These are phyloP conservation scores for Alloplasta piceator DNA, from an alignment of 2,888 invertebrate species.

Conservation along the genomic window DNA sequence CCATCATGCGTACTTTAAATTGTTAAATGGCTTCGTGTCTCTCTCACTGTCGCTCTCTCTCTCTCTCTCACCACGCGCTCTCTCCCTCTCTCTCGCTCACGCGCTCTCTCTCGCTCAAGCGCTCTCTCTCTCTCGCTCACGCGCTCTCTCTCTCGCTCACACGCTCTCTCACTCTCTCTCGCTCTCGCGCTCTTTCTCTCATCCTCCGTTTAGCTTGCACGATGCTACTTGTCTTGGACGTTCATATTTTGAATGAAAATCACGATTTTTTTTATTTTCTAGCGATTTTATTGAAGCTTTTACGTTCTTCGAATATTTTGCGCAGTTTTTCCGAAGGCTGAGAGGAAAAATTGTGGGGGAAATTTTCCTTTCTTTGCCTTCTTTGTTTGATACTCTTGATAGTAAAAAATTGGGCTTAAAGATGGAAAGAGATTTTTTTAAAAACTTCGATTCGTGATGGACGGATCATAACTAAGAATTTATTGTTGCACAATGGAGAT, in stretches of 20 bases:
- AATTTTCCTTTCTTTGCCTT: conserved; percentile 17
- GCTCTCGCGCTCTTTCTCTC: too few relatives aligned
- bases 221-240: too few relatives aligned
- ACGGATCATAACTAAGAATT: neutral
- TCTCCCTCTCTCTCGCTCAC: too few relatives aligned
- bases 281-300: neutral
- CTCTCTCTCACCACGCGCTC: conserved; percentile 23
- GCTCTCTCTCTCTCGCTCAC: too few relatives aligned
- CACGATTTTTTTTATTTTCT: neutral
- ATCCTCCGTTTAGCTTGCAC: too few relatives aligned
- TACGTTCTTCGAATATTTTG: neutral
- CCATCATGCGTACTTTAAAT: conserved; percentile 80
- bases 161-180: neutral
- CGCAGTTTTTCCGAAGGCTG: neutral
- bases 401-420: neutral
- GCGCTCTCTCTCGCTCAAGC: neutral
- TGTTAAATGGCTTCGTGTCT: conserved; percentile 64
- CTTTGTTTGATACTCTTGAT: neutral
- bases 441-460: too few relatives aligned
- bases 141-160: neutral
- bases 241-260: neutral
- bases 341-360: neutral
- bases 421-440: too few relatives aligned
- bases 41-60: too few relatives aligned
- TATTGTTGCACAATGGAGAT: neutral